A percentile compares a stretch with the other conserved stretches of the same genome.
Conservation (phyloP, 1,140 invertebrate genomes). For the Heliconius melpomene region DNA sequence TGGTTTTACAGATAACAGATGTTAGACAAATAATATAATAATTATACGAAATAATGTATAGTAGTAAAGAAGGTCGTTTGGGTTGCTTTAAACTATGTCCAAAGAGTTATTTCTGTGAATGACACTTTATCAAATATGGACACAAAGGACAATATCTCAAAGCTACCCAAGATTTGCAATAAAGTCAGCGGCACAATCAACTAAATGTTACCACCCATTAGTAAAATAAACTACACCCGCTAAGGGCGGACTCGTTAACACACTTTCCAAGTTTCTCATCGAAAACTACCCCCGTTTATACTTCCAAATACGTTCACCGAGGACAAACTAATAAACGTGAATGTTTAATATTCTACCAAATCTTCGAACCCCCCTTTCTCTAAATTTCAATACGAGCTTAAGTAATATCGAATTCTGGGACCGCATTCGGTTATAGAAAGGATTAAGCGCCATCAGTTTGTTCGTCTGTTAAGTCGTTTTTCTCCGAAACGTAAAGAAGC, state of each 20-base stretch:
- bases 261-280: slow-evolving; percentile 75
- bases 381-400: slow-evolving; percentile 76
- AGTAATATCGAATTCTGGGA: slow-evolving; percentile 70
- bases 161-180: slow-evolving; percentile 43
- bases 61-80: background rate
- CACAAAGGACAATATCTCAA: background rate
- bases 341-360: slow-evolving; percentile 79
- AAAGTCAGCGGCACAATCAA: slow-evolving; percentile 59
- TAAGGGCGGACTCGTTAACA: slow-evolving; percentile 73
- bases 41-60: background rate
- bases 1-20: background rate
- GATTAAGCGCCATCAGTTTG: slow-evolving; percentile 42
- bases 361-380: slow-evolving; percentile 63
- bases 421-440: slow-evolving; percentile 50
- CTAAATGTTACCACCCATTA: slow-evolving; percentile 72
- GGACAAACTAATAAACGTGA: slow-evolving; percentile 80
- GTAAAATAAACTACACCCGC: slow-evolving; percentile 67
- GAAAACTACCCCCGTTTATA: slow-evolving; percentile 74
- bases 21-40: background rate
- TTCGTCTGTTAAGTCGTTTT: slow-evolving; percentile 46
- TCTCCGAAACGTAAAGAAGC: slow-evolving; percentile 36
- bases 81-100: background rate
- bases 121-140: background rate
- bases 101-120: background rate
- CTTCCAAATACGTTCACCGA: slow-evolving; percentile 71